These are phyloP conservation scores for Rhinella marina DNA, from an alignment of 2,797 vertebrate genomes.

Conservation along the genomic window DNA sequence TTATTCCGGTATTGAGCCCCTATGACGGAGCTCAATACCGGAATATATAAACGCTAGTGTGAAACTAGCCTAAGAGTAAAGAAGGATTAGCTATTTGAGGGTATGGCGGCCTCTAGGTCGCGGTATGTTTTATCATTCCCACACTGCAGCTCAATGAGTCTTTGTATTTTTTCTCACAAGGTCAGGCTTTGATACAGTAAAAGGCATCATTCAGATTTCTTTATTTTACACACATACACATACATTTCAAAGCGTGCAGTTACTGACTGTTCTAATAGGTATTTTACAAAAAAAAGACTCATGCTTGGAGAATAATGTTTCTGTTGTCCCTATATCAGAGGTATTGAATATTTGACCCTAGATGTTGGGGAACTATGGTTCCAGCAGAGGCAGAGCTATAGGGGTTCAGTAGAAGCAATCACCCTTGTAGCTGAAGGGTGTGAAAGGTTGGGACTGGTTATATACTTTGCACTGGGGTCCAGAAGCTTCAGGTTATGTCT, in stretches of 20 bases:
- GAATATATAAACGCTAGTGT: no score
- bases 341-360: neutral
- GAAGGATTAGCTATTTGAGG: neutral
- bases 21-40: no score
- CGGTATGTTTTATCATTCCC: neutral
- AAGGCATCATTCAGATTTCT: neutral
- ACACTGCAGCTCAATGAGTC: neutral
- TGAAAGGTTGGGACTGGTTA: no score
- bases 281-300: neutral
- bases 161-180: conserved; percentile 2
- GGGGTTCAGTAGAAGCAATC: neutral
- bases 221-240: neutral
- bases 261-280: neutral
- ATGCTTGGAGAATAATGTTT: neutral
- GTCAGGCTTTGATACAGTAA: neutral
- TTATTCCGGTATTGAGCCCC: no score
- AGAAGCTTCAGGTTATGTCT: no score
- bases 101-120: neutral
- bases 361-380: neutral
- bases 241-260: neutral
- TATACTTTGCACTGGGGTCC: no score
- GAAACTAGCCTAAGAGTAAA: no score
- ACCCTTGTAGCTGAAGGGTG: neutral
- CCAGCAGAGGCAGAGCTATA: neutral
- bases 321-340: neutral